Evolutionary conservation across 2,888 invertebrate species (phyloP).

Genomic region (Harpalus rufipes): DNA sequence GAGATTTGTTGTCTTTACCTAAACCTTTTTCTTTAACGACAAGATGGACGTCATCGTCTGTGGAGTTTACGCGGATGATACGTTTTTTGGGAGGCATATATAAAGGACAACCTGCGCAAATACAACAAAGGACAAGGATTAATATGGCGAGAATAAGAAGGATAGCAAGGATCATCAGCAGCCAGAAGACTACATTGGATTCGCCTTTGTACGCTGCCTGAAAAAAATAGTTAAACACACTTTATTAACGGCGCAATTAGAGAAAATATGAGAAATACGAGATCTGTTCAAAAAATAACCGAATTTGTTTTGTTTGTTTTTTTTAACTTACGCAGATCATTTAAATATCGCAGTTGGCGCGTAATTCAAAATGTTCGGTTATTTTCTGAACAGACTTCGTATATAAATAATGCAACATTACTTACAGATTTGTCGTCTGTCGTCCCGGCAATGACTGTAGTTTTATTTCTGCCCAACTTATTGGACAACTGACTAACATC

Average conservation of each 20-base stretch:
- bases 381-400: no score
- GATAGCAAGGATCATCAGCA: slow-evolving; percentile 87
- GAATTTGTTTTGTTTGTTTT: no score
- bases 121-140: slow-evolving; percentile 88
- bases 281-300: no score
- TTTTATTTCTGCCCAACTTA: slow-evolving; percentile 75
- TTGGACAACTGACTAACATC: slow-evolving; percentile 87
- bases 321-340: no score
- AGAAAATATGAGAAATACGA: no score
- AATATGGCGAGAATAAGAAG: slow-evolving; percentile 86
- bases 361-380: no score
- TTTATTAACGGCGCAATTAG: background rate
- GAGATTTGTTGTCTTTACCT: slow-evolving; percentile 86
- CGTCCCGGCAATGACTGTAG: slow-evolving; percentile 37
- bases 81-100: slow-evolving; percentile 88
- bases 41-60: slow-evolving; percentile 87
- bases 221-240: slow-evolving; percentile 70
- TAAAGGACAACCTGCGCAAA: slow-evolving; percentile 91
- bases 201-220: slow-evolving; percentile 87
- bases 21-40: slow-evolving; percentile 86
- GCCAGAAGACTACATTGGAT: slow-evolving; percentile 85
- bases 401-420: no score
- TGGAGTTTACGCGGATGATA: slow-evolving; percentile 86
- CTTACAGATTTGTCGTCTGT: slow-evolving; percentile 51
- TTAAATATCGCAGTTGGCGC: no score